Conservation (phyloP, 2,888 invertebrate genomes). For the Agrochola lota region DNA sequence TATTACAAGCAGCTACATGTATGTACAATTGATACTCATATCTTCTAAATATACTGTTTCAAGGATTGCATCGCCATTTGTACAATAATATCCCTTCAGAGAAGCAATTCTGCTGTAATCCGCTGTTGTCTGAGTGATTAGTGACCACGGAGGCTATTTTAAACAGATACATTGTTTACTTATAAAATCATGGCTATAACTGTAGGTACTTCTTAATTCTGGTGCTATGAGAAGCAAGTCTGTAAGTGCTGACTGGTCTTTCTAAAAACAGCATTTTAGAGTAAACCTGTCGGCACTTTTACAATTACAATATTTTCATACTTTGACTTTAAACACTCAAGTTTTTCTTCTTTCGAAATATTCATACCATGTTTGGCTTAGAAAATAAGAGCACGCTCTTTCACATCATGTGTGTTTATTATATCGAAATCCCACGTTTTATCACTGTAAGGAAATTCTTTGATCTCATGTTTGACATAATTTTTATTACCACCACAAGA, state of each 20-base stretch:
- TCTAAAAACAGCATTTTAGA: background rate
- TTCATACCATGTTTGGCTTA: background rate
- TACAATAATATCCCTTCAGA: conserved; percentile 34
- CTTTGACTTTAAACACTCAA: background rate
- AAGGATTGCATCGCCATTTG: conserved; percentile 43
- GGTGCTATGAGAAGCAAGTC: background rate
- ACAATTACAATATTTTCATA: background rate
- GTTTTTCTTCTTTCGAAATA: conserved; percentile 2
- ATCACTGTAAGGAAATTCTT: conserved; percentile 43
- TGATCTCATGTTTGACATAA: conserved; percentile 60
- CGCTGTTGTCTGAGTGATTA: background rate
- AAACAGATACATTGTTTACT: conserved; percentile 2
- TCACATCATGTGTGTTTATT: conserved; percentile 50
- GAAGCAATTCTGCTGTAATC: conserved; percentile 36
- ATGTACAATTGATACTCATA: conserved; percentile 42
- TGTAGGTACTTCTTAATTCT: background rate
- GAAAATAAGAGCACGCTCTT: conserved; percentile 29
- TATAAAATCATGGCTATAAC: background rate
- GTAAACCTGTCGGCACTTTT: background rate
- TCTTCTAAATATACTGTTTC: conserved; percentile 56
- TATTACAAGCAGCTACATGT: conserved; percentile 40
- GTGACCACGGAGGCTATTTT: background rate
- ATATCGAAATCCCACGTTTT: conserved; percentile 44
- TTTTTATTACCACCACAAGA: conserved; percentile 56
- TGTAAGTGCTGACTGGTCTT: background rate